phyloP scores from a whole-genome alignment of 2,888 invertebrate genomes.

The Teleiodes luculella region DNA sequence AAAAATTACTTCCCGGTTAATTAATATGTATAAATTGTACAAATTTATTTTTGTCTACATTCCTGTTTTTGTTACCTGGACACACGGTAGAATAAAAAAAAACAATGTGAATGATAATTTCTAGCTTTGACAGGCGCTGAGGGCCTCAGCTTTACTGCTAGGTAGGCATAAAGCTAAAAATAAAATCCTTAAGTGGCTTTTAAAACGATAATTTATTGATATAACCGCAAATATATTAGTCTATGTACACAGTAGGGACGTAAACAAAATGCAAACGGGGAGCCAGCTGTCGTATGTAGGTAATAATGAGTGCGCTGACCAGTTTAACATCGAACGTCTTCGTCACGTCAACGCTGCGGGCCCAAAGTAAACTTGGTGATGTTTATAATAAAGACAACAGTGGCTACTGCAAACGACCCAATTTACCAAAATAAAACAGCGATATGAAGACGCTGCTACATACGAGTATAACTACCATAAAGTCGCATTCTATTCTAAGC shows the following conservation, averaged over 20 bases:
- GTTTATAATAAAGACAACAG: slow-evolving; percentile 28
- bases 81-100: too few relatives aligned
- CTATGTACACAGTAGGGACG: slow-evolving; percentile 74
- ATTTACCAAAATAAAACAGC: slow-evolving; percentile 30
- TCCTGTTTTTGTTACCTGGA: too few relatives aligned
- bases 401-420: slow-evolving; percentile 32
- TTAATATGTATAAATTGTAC: too few relatives aligned
- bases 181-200: slow-evolving; percentile 31
- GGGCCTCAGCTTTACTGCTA: too few relatives aligned
- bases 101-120: too few relatives aligned
- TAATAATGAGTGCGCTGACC: slow-evolving; percentile 42
- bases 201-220: slow-evolving; percentile 77
- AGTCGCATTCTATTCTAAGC: slow-evolving; percentile 44
- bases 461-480: slow-evolving; percentile 32
- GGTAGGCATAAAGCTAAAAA: too few relatives aligned
- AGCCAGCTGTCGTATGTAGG: slow-evolving; percentile 44
- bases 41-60: too few relatives aligned
- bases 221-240: slow-evolving; percentile 77
- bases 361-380: slow-evolving; percentile 22
- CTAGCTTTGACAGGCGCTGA: too few relatives aligned
- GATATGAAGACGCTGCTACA: slow-evolving; percentile 34
- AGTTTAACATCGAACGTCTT: slow-evolving; percentile 23
- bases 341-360: slow-evolving; percentile 25
- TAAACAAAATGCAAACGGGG: slow-evolving; percentile 73
- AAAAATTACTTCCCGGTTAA: too few relatives aligned